These are phyloP conservation scores for Prorops nasuta DNA, from an alignment of 1,140 invertebrate genomes.

Conservation along the genomic window DNA sequence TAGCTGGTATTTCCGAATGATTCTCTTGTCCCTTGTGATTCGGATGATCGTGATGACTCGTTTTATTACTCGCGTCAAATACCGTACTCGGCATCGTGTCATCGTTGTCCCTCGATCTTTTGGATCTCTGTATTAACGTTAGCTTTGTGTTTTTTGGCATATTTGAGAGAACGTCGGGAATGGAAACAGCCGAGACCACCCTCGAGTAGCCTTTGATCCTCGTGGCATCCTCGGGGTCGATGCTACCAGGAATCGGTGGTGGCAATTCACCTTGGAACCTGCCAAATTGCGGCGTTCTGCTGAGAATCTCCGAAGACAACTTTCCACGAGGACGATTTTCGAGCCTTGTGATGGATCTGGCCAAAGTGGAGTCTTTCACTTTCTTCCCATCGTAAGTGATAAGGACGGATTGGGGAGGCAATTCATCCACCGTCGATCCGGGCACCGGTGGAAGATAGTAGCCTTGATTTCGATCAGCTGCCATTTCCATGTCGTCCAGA, in stretches of 20 bases:
- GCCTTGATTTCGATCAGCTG: constrained; percentile 67
- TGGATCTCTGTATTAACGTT: constrained; percentile 29
- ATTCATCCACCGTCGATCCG: constrained; percentile 17
- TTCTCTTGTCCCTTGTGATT: not conserved
- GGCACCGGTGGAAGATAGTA: constrained; percentile 64
- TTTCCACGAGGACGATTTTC: constrained; percentile 34
- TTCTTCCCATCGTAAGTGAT: constrained; percentile 73
- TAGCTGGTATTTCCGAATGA: constrained; percentile 18
- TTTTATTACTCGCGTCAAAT: constrained; percentile 7
- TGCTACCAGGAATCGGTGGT: constrained; percentile 48
- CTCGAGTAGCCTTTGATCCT: constrained; percentile 4
- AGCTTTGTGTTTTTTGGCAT: constrained; percentile 22
- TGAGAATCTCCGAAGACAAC: constrained; percentile 57
- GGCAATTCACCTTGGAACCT: constrained; percentile 72
- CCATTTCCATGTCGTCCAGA: constrained; percentile 61
- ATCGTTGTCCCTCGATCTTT: constrained; percentile 38
- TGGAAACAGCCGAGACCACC: constrained; percentile 6
- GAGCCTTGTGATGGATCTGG: constrained; percentile 59
- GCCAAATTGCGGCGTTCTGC: constrained; percentile 68
- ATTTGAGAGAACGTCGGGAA: not conserved
- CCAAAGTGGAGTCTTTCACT: constrained; percentile 64
- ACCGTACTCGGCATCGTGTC: constrained; percentile 19
- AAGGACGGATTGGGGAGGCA: constrained; percentile 51
- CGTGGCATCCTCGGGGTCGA: constrained; percentile 19
- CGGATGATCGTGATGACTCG: constrained; percentile 20